Conservation (phyloP, 2,888 invertebrate species). For the Synergus itoensis region DNA sequence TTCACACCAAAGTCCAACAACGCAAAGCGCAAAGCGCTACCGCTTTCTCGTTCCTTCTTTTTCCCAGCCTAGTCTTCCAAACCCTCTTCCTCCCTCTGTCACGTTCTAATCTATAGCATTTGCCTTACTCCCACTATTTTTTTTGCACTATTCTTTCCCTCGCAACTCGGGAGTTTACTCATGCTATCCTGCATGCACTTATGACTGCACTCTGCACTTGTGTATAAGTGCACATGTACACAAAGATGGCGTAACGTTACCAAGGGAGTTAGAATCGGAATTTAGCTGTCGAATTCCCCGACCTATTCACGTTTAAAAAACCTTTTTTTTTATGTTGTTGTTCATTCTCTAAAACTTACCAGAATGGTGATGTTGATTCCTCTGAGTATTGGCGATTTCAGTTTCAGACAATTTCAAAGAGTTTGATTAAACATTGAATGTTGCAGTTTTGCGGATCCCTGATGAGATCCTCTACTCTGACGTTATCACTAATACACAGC, state of each 20-base stretch:
- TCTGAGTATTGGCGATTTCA: not conserved
- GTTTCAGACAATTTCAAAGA: not conserved
- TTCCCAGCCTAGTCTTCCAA: not conserved
- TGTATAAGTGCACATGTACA: not conserved
- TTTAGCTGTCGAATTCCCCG: not conserved
- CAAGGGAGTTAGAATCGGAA: not conserved
- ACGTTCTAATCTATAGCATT: constrained; percentile 2
- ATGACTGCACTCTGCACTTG: not conserved
- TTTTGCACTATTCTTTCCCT: not conserved
- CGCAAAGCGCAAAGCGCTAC: constrained; percentile 39
- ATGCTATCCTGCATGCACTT: too few relatives aligned
- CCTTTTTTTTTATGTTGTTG: not conserved
- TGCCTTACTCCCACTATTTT: constrained; percentile 8
- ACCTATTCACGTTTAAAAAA: not conserved
- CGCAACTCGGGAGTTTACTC: not conserved
- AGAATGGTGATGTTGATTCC: not conserved
- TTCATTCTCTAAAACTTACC: not conserved
- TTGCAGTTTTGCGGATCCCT: not conserved
- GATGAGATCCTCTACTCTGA: not conserved
- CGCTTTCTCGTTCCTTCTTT: constrained; percentile 51
- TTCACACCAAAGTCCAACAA: constrained; percentile 9
- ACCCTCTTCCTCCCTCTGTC: not conserved
- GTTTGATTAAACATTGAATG: not conserved
- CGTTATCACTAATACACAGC: not conserved
- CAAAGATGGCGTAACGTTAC: constrained; percentile 7